Conservation (phyloP, 1,140 invertebrate species). For the Ceratitis capitata region DNA sequence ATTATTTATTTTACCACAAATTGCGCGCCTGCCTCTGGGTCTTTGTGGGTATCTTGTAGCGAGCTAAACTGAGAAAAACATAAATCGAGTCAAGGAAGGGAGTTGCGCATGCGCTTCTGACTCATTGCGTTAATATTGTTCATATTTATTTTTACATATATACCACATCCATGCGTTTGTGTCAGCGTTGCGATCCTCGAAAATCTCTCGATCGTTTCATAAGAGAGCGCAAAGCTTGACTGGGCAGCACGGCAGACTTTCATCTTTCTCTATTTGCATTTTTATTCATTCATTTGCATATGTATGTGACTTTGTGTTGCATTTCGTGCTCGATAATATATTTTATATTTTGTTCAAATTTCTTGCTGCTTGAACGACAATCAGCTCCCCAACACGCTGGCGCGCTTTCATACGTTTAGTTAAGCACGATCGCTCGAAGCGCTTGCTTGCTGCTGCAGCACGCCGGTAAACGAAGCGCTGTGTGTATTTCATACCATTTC, state of each 20-base stretch:
- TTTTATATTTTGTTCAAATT: background rate
- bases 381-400: background rate
- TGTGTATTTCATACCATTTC: background rate
- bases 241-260: background rate
- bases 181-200: background rate
- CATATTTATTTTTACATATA: background rate
- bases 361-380: background rate
- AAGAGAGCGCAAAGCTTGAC: background rate
- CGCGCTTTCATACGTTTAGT: background rate
- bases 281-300: background rate
- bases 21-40: background rate
- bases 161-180: background rate
- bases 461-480: background rate
- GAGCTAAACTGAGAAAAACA: too few species aligned
- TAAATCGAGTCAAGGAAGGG: background rate
- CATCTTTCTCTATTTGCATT: conserved; percentile 1
- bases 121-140: background rate
- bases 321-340: background rate
- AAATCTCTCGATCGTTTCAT: background rate
- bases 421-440: background rate
- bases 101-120: conserved; percentile 12
- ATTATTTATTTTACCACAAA: background rate
- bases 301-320: background rate
- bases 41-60: background rate
- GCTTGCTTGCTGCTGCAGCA: background rate